Conservation (phyloP, 2,797 vertebrate genomes). For the Lerista edwardsae region DNA sequence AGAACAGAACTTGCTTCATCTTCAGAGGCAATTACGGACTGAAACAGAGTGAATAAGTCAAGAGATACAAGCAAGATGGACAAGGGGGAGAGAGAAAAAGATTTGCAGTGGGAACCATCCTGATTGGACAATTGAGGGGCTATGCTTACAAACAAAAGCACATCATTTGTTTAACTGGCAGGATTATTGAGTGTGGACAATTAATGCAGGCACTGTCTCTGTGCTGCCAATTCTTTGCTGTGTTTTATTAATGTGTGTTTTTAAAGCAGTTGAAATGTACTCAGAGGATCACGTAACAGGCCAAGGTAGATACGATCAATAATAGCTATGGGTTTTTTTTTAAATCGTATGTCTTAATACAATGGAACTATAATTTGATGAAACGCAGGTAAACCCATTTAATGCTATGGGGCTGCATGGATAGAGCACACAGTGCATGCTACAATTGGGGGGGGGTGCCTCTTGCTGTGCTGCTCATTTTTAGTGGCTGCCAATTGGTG, state of each 20-base stretch:
- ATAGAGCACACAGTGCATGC: too few species aligned
- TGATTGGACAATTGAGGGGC: neutral
- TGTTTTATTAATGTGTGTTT: constrained; percentile 10
- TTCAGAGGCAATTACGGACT: neutral
- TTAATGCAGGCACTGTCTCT: neutral
- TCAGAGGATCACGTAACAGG: neutral
- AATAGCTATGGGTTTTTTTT: neutral
- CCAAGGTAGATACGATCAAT: neutral
- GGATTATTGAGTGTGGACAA: neutral
- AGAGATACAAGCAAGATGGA: too few species aligned
- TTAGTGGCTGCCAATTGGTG: too few species aligned
- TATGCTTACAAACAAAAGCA: neutral
- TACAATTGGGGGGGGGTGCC: too few species aligned
- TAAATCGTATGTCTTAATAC: neutral
- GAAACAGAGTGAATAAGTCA: neutral
- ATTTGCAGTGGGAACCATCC: neutral
- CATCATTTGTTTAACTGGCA: neutral
- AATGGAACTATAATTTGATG: neutral
- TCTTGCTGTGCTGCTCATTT: too few species aligned
- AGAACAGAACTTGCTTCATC: neutral
- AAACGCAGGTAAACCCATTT: neutral
- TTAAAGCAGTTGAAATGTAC: neutral
- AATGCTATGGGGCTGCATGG: too few species aligned
- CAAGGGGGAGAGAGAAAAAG: neutral
- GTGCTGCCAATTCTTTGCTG: neutral